These are phyloP conservation scores for Allolobophora icterica DNA, from an alignment of 2,888 invertebrate genomes.

Conservation along the genomic window DNA sequence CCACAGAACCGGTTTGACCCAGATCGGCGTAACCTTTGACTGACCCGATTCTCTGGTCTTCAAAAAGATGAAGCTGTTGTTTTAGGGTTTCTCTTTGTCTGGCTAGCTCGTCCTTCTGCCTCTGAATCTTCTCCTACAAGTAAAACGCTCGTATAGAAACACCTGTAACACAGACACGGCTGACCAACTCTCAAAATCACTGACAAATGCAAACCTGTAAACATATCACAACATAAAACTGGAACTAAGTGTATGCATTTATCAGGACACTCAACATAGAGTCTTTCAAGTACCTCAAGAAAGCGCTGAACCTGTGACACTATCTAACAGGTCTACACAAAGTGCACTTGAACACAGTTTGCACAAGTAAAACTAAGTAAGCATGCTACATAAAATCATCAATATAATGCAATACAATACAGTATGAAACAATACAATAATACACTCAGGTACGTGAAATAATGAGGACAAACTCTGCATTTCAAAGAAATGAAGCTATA, in stretches of 20 bases:
- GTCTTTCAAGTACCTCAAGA: background rate
- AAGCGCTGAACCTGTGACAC: background rate
- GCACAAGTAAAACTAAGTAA: background rate
- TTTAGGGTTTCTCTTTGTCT: constrained; percentile 83
- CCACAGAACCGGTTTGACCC: background rate
- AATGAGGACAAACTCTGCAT: too few relatives aligned
- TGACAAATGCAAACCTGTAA: too few relatives aligned
- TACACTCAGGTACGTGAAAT: too few relatives aligned
- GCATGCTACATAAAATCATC: too few relatives aligned
- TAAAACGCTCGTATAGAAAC: background rate
- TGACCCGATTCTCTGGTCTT: constrained; percentile 48
- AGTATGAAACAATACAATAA: too few relatives aligned
- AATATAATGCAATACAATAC: too few relatives aligned
- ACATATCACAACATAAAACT: too few relatives aligned
- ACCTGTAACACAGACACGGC: background rate
- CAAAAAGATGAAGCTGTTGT: constrained; percentile 69
- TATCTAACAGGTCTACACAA: background rate
- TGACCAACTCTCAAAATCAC: too few relatives aligned
- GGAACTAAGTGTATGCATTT: too few relatives aligned
- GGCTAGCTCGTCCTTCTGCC: constrained; percentile 70
- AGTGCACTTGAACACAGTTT: background rate
- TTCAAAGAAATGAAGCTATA: too few relatives aligned
- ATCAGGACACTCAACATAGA: too few relatives aligned
- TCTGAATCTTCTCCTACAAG: background rate
- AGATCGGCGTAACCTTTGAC: background rate